Percentiles rank a stretch among this genome's conserved stretches.
Evolutionary conservation across 2,888 invertebrate genomes (phyloP).

Genomic region (Campoletis raptor): DNA sequence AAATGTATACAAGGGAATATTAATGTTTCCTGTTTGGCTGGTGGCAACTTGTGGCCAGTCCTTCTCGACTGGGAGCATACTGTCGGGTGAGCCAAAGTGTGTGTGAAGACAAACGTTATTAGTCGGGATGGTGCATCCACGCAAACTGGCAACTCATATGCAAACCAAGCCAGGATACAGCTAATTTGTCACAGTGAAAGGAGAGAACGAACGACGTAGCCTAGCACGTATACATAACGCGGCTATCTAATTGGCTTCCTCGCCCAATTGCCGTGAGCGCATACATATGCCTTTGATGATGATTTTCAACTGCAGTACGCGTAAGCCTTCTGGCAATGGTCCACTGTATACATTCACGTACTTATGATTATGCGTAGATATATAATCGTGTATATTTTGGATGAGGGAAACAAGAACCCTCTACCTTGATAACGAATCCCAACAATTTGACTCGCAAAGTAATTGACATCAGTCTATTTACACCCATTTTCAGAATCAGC

Average conservation of each 20-base stretch:
- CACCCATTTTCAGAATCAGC: constrained; percentile 25
- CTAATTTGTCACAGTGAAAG: constrained; percentile 65
- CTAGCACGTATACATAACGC: constrained; percentile 63
- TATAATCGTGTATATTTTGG: constrained; percentile 24
- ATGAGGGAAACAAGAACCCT: constrained; percentile 7
- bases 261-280: constrained; percentile 45
- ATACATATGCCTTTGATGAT: constrained; percentile 59
- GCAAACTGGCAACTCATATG: constrained; percentile 15
- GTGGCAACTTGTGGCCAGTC: constrained; percentile 45
- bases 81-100: background rate
- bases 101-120: constrained; percentile 47
- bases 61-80: background rate
- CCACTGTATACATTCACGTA: background rate
- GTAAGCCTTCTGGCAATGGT: constrained; percentile 31
- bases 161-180: constrained; percentile 52
- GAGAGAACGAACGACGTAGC: constrained; percentile 41
- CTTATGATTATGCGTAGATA: background rate
- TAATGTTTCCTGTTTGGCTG: constrained; percentile 50
- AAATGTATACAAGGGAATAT: constrained; percentile 47
- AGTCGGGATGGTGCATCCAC: constrained; percentile 52
- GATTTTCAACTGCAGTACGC: constrained; percentile 53
- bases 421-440: background rate
- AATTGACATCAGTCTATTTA: background rate
- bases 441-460: background rate
- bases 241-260: constrained; percentile 66